Evolutionary conservation across 2,113 vertebrate species (phyloP).

Genomic region (Psettodes erumei): DNA sequence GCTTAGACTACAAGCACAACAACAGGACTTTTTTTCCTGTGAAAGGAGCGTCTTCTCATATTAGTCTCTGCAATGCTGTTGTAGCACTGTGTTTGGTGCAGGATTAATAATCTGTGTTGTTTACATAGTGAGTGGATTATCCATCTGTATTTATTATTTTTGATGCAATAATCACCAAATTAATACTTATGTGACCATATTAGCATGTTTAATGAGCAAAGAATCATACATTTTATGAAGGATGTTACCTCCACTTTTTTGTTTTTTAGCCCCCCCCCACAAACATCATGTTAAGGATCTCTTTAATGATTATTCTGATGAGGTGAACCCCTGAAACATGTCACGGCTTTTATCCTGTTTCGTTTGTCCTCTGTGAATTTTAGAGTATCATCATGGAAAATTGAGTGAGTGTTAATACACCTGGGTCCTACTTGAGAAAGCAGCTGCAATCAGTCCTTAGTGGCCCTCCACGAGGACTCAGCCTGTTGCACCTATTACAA

Average conservation of each 20-base stretch:
- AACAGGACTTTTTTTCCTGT: conserved; percentile 50
- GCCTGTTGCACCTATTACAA: conserved; percentile 57
- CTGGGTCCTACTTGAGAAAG: conserved; percentile 77
- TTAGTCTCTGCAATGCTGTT: not conserved
- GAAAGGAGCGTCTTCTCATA: not conserved
- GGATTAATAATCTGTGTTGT: not conserved
- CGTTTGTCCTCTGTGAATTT: conserved; percentile 18
- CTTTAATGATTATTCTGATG: conserved; percentile 17
- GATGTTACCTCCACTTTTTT: not conserved
- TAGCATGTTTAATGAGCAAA: not conserved
- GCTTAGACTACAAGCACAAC: conserved; percentile 65
- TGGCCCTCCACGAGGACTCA: conserved; percentile 64
- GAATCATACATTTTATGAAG: not conserved
- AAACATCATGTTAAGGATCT: not conserved
- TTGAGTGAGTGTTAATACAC: conserved; percentile 77
- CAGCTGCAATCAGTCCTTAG: conserved; percentile 69
- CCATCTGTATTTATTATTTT: not conserved
- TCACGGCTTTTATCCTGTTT: conserved; percentile 40
- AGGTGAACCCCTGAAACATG: conserved; percentile 13
- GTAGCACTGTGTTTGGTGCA: not conserved
- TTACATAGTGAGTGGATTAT: not conserved
- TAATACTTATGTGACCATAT: not conserved
- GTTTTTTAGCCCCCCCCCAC: too few species aligned
- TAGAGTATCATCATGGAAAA: conserved; percentile 73
- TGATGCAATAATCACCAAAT: not conserved